Conservation (phyloP, 2,113 vertebrate genomes). For the Dicaeum eximium region DNA sequence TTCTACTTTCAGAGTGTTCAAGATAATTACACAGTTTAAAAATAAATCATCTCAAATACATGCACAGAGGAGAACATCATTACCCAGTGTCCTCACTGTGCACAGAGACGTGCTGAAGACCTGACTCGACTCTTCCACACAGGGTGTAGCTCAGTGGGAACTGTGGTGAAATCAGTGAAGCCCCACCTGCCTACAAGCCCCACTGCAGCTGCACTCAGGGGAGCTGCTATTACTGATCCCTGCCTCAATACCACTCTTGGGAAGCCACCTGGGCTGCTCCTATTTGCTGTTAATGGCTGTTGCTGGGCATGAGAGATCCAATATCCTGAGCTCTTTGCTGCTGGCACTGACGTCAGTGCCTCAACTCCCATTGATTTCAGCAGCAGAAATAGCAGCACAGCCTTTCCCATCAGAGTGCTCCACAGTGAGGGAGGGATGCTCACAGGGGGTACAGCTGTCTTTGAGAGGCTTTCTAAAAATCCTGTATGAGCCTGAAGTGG, state of each 20-base stretch:
- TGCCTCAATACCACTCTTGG: not conserved
- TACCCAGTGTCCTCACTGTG: not conserved
- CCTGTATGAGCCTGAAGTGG: not conserved
- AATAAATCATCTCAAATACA: not conserved
- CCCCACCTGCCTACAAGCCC: not conserved
- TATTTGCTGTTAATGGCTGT: not conserved
- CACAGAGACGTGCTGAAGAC: not conserved
- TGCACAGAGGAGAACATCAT: not conserved
- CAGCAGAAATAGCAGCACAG: not conserved
- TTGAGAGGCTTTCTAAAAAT: not conserved
- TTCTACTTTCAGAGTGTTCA: not conserved
- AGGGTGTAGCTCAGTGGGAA: not conserved
- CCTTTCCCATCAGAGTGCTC: not conserved
- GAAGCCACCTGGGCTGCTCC: not conserved
- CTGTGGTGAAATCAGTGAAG: not conserved
- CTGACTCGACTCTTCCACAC: not conserved
- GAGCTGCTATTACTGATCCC: not conserved
- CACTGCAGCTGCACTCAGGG: not conserved
- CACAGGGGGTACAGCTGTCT: not conserved
- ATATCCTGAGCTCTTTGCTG: not conserved
- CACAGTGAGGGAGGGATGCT: not conserved
- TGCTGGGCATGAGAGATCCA: not conserved
- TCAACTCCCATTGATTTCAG: slow-evolving; percentile 2
- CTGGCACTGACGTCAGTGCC: not conserved
- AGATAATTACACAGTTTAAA: not conserved